Base-by-base conservation (phyloP, 1,140 invertebrate species). In the Archivesica marissinica region DNA sequence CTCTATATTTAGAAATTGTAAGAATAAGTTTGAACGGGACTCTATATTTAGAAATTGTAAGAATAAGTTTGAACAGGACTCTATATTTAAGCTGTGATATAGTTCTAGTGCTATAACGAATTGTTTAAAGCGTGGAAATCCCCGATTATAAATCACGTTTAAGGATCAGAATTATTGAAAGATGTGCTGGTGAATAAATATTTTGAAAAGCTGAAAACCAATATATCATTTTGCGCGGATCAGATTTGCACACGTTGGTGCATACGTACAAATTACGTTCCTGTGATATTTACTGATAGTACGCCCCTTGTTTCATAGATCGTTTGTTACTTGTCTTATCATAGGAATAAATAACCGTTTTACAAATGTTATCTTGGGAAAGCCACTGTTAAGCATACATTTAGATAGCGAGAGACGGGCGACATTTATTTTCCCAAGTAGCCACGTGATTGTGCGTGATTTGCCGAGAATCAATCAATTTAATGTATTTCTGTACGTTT, bases 351-450 rank as follows among this genome's bases (percentile, higher is more conserved):
- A 79, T 79, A 66, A 59, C 52, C 28, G 23, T 61, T 66, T 68
- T 66, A 79, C 77, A 79, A 39, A 64, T 41, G 61, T 79, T 79
- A 79, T 79, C 77, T 77, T 25, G 28, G 28, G 25, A 30, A 41
- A 64, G 77, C 77, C 77, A 79, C 75, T 35, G 77, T 64, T 33
- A 79, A 28, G 61, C 44, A 66, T 59, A 66, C 77, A 50, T 64
- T 64, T 20, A 79, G 77, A 50, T 66, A 50, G 3, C 25, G 30
- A 15, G 20, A 79, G 59, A 64, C 59, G 38, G 17, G 59, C 38
- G 77, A 79, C 77, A 79, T 79, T 28, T 79, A 64, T 79, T 64
- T 64, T 33, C n/a, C 61, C 77, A 79, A 79, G 77, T 66, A 39
- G 25, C 50, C 54, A 28, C 44, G 25, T 47, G 68, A 72, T 44